A percentile compares a stretch with the other conserved stretches of the same genome.
Evolutionary conservation across 1,140 invertebrate genomes (phyloP).

Genomic region (Intoshia linei): DNA sequence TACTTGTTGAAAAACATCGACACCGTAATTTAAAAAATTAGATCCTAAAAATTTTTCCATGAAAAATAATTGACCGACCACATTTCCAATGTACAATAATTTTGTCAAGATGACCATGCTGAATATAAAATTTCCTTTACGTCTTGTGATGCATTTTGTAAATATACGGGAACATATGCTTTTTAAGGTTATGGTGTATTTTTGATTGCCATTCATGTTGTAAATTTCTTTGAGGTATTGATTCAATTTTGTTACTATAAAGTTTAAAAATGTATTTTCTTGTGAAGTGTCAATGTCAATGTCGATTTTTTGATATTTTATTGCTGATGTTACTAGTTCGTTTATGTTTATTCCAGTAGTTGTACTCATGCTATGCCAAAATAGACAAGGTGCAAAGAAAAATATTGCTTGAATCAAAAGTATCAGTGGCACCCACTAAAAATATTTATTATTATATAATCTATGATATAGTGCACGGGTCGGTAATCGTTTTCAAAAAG

Average conservation of each 20-base stretch:
- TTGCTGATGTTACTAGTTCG: constrained; percentile 10
- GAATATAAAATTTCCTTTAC: no score
- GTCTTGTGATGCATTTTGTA: no score
- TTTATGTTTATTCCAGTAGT: constrained; percentile 8
- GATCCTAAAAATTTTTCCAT: constrained; percentile 4
- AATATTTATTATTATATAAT: no score
- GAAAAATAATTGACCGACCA: constrained; percentile 8
- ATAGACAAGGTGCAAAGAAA: constrained; percentile 6
- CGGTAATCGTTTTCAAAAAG: no score
- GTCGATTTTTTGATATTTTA: no score
- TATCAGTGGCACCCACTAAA: constrained; percentile 27
- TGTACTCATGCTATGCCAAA: constrained; percentile 7
- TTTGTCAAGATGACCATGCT: constrained; percentile 7
- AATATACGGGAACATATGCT: no score
- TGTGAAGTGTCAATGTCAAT: constrained; percentile 20
- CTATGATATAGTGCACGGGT: no score
- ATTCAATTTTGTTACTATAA: constrained; percentile 20
- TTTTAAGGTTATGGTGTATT: no score
- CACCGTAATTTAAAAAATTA: constrained; percentile 23
- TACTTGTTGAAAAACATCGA: no score
- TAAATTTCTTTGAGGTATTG: constrained; percentile 17
- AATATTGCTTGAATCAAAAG: constrained; percentile 25
- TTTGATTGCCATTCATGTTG: no score
- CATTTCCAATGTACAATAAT: constrained; percentile 8
- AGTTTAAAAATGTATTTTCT: constrained; percentile 16